These are phyloP conservation scores for Anguilla pacifica DNA, from an alignment of 2,797 vertebrate genomes.

Conservation along the genomic window DNA sequence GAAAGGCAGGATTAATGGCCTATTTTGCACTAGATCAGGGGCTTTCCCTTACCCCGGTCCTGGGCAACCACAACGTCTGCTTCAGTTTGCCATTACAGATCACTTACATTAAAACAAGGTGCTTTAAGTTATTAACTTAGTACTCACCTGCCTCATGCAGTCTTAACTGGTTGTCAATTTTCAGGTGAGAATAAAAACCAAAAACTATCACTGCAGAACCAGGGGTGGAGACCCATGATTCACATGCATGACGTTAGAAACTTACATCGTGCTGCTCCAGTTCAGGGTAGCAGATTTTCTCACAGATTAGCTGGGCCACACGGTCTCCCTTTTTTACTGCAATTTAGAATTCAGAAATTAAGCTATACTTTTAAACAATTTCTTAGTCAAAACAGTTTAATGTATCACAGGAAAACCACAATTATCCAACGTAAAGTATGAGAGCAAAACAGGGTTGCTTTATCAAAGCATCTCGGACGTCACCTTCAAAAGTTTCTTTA, in stretches of 20 bases:
- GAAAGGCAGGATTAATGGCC: background rate
- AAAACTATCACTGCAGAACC: too few species aligned
- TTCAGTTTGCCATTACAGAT: background rate
- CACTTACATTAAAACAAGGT: background rate
- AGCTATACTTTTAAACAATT: background rate
- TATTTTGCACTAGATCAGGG: background rate
- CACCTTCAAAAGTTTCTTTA: conserved; percentile 88
- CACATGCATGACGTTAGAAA: background rate
- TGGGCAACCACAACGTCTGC: background rate
- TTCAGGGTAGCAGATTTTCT: conserved; percentile 91
- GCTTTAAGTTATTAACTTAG: background rate
- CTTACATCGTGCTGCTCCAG: conserved; percentile 84
- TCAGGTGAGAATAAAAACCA: too few species aligned
- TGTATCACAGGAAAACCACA: background rate
- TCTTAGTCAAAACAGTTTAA: background rate
- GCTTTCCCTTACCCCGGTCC: background rate
- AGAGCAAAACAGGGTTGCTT: background rate
- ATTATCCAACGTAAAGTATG: background rate
- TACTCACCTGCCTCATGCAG: too few species aligned
- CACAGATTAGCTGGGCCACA: conserved; percentile 95
- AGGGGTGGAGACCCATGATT: background rate
- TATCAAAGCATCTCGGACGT: conserved; percentile 28
- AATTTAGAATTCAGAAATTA: conserved; percentile 4
- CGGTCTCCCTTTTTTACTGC: conserved; percentile 93
- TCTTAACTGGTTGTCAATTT: too few species aligned